Conservation (phyloP, 2,888 invertebrate genomes). For the Acanthacorydalis orientalis region DNA sequence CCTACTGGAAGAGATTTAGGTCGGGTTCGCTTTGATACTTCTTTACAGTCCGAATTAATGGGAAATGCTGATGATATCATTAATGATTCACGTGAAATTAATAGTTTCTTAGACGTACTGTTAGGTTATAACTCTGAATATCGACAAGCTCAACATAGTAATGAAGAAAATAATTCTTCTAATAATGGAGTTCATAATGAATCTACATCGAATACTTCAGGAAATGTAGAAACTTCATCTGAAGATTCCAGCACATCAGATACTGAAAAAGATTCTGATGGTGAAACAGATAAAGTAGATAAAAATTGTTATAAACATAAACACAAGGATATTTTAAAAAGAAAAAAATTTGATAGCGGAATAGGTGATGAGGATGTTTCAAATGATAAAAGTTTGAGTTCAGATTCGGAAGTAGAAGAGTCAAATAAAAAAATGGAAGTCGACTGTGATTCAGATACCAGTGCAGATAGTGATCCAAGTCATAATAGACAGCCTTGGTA, state of each 20-base stretch:
- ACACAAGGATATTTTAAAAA: conserved; percentile 15
- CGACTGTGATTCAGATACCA: conserved; percentile 12
- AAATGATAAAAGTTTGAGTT: conserved; percentile 11
- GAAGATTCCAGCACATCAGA: conserved; percentile 8
- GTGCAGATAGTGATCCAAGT: conserved; percentile 14
- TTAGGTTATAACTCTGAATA: conserved; percentile 22
- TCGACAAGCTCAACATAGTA: conserved; percentile 1
- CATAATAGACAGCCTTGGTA: conserved; percentile 8
- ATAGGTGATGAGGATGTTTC: conserved; percentile 31
- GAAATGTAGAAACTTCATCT: conserved; percentile 7
- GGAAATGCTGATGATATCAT: conserved; percentile 10
- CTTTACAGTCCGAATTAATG: neutral
- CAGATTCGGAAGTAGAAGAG: conserved; percentile 13
- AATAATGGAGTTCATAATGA: conserved; percentile 7
- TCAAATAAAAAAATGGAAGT: conserved; percentile 12
- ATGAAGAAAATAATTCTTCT: conserved; percentile 7
- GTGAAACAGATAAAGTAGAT: neutral
- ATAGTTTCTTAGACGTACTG: conserved; percentile 30
- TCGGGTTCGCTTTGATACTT: neutral
- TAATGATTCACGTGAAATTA: conserved; percentile 31
- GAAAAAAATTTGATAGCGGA: conserved; percentile 46
- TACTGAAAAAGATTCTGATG: conserved; percentile 4
- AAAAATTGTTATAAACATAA: neutral
- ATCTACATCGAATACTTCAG: conserved; percentile 2
- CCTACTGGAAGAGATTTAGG: conserved; percentile 3